Evolutionary conservation across 2,113 vertebrate genomes (phyloP), one percentile per base, ranked within the genome.

Genomic region (Perca flavescens): DNA sequence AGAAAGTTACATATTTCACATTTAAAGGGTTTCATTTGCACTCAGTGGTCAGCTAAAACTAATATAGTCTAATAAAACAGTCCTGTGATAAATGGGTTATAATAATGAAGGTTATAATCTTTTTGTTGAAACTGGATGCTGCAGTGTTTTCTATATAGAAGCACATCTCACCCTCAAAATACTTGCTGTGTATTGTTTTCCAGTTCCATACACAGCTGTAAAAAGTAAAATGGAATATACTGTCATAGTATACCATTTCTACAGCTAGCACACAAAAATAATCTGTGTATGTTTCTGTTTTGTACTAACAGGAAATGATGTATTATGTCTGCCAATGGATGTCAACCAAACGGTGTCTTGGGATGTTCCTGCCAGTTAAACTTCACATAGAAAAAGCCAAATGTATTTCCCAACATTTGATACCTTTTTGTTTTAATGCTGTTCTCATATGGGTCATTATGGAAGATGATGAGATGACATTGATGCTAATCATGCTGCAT

Each of bases 401-500:
- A 34, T 6, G 34, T 34, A 34, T 34, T 34, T 6, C 34, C 34
- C 34, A 6, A 34, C 5, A 34, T 34, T 6, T 34, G 6, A 34
- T 34, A 34, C 34, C 34, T 34, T 34, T 34, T 34, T 34, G 34
- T 34, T 34, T 34, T 6, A 46, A 2, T 12, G 22, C 4, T 9
- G 16, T 17, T 28, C 53, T 56, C 3, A 0, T 0, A 3, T 13
- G 54, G 56, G 40, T 58, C 54, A 16, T 21, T 22, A 67, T 14
- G 2, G 46, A 28, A 22, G 36, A 1, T 11, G 12, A 56, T 21
- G 21, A 68, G 21, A 25, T 49, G 58, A 63, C 28, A 34, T 12
- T 22, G 73, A 64, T 64, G 65, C 58, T 70, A 49, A 70, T 49
- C 22, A 21, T 14, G 57, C 15, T 36, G 57, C 80, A 47, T 76